These are phyloP conservation scores for Glyphotaelius pellucidus DNA, from an alignment of 2,888 invertebrate genomes.

Conservation along the genomic window DNA sequence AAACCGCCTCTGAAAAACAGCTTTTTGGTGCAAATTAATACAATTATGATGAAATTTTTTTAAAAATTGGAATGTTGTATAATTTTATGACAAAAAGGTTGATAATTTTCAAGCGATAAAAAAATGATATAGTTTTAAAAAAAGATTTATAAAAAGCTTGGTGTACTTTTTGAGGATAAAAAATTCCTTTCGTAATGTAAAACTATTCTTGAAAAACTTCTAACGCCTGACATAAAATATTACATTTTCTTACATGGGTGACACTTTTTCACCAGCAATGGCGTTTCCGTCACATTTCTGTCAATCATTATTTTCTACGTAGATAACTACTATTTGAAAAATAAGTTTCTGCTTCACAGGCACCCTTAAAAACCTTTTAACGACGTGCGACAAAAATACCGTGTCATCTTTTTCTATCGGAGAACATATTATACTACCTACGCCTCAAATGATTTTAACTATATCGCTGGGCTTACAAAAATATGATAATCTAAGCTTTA, in stretches of 20 bases:
- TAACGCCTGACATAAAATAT: neutral
- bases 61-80: too few relatives aligned
- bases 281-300: neutral
- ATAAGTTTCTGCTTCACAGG: neutral
- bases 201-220: neutral
- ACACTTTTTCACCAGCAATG: neutral
- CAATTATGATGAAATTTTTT: too few relatives aligned
- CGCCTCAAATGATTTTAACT: neutral
- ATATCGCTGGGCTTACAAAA: neutral
- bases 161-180: neutral
- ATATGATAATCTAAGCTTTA: neutral
- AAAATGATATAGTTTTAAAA: neutral
- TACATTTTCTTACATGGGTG: neutral
- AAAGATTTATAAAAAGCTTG: neutral
- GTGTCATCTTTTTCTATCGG: neutral
- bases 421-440: neutral
- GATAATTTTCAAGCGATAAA: too few relatives aligned
- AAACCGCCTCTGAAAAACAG: too few relatives aligned
- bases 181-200: neutral
- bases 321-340: neutral
- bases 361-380: neutral
- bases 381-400: neutral
- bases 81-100: too few relatives aligned
- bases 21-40: too few relatives aligned
- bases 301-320: neutral